Evolutionary conservation across 2,888 invertebrate genomes (phyloP).

Genomic region (Diploptera punctata): DNA sequence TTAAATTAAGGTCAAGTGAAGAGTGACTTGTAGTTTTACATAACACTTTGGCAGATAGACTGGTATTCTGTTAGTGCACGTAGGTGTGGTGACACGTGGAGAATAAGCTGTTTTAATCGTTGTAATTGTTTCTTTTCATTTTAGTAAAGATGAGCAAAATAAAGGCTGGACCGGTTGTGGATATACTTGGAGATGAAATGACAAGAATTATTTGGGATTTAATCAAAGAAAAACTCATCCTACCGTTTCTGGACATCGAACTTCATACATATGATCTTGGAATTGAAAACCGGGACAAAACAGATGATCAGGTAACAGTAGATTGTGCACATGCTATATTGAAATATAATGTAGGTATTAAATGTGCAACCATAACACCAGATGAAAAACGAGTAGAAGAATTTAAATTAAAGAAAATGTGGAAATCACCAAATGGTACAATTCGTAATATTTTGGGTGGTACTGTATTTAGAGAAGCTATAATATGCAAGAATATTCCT

Average conservation of each 20-base stretch:
- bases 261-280: slow-evolving; percentile 94
- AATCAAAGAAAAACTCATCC: slow-evolving; percentile 95
- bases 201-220: slow-evolving; percentile 98
- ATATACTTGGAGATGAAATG: slow-evolving; percentile 95
- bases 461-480: slow-evolving; percentile 84
- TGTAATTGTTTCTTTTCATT: not conserved
- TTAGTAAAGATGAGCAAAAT: slow-evolving; percentile 39
- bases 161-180: slow-evolving; percentile 86
- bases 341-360: slow-evolving; percentile 97
- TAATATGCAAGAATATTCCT: slow-evolving; percentile 93
- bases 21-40: not conserved
- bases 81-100: not conserved
- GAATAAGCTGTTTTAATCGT: too few relatives aligned
- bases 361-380: slow-evolving; percentile 98
- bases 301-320: slow-evolving; percentile 93
- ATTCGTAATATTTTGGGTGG: slow-evolving; percentile 88
- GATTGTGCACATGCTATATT: slow-evolving; percentile 97
- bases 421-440: slow-evolving; percentile 90
- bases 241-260: slow-evolving; percentile 95
- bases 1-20: not conserved
- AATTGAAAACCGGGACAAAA: slow-evolving; percentile 92
- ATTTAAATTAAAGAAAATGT: slow-evolving; percentile 87
- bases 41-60: too few relatives aligned
- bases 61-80: too few relatives aligned
- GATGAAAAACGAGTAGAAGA: slow-evolving; percentile 96